Evolutionary conservation across 2,113 vertebrate genomes (phyloP), one percentile per base, ranked within the genome.

Genomic region (Fregata magnificens): DNA sequence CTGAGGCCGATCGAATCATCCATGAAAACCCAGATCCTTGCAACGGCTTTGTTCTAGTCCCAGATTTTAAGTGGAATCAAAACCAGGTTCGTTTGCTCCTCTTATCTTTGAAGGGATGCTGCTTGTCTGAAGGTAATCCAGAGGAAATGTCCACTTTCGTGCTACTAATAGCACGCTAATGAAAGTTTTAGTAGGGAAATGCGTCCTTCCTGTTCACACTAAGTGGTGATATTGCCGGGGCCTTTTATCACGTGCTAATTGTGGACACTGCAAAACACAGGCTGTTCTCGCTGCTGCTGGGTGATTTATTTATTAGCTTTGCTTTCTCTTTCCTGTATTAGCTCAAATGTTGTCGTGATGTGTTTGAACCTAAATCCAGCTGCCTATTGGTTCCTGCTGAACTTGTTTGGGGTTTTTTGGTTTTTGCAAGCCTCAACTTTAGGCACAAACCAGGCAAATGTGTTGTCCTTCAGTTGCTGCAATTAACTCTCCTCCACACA

Each of bases 41-140:
- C 1, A 21, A 97, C 0, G 99, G 99, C 42, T 99, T 99, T 90
- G 94, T 99, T 58, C 98, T 99, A 13, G 98, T 99, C 31, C 99
- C 99, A 2, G 99, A 99, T 96, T 98, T 99, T 36, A 99, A 99
- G 96, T 99, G 99, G 99, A 98, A 99, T 97, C 99, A 99, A 86
- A 99, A 99, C 96, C 99, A 99, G 99, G 99, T 99, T 88, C 28
- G 96, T 94, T 80, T 55, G 21, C 53, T 52, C 0, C 19, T 40
- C 29, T 49, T 28, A 8, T 7, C 13, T 74, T 63, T 10, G 22
- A 29, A 61, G 29, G 31, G 21, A 17, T 9, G 32, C 45, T 47
- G 52, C 59, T 21, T 76, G 28, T 49, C 40, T 11, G 38, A 62
- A 53, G n/a, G 22, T 16, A n/a, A 42, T 17, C 34, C 50, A 31